Percentiles rank a stretch among this genome's conserved stretches.
phyloP scores from a whole-genome alignment of 2,113 vertebrate genomes.

The human (Homo sapiens) region DNA sequence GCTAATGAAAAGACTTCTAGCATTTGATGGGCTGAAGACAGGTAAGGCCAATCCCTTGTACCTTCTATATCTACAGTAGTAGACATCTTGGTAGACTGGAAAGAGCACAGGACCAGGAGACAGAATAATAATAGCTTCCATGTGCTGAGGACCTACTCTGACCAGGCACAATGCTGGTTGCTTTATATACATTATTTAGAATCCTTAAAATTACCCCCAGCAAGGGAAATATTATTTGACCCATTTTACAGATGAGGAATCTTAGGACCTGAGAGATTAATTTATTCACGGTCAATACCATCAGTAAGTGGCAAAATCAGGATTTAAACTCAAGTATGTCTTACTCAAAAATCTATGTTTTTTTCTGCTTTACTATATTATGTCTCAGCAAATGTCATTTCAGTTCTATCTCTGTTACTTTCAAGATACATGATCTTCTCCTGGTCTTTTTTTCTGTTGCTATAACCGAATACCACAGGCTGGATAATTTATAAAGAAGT shows the following conservation, averaged over 20 bases:
- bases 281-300: not conserved
- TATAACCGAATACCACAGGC: not conserved
- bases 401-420: not conserved
- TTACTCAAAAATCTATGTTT: not conserved
- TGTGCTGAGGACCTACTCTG: not conserved
- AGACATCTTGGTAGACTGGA: not conserved
- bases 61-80: not conserved
- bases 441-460: not conserved
- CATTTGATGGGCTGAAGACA: not conserved
- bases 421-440: not conserved
- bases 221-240: not conserved
- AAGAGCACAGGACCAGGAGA: not conserved
- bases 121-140: not conserved
- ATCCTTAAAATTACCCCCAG: not conserved
- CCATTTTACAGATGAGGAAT: slow-evolving; percentile 30
- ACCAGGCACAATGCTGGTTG: not conserved
- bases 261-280: not conserved
- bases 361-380: not conserved
- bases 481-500: not conserved
- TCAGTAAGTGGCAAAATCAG: slow-evolving; percentile 14
- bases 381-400: slow-evolving; percentile 24
- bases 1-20: not conserved
- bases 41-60: not conserved
- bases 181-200: not conserved
- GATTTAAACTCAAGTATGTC: not conserved